Evolutionary conservation across 2,113 vertebrate genomes (phyloP), one percentile per base, ranked within the genome.

Genomic region (Corythoichthys haematopterus): DNA sequence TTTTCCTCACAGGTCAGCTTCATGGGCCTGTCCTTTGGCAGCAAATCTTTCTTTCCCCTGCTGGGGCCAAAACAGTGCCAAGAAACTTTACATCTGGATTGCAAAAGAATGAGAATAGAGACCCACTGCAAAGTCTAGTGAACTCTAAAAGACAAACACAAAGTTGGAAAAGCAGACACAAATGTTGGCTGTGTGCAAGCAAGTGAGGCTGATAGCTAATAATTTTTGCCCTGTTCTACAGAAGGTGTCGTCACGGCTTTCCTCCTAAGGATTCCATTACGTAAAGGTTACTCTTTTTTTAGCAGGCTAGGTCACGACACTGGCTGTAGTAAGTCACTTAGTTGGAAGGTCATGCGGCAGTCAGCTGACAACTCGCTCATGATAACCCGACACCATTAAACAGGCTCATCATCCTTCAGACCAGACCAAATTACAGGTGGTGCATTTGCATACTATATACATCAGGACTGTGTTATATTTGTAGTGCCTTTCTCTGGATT

Each of bases 81-180:
- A 91, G 86, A 90, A 90, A 89, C 40, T 88, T 81, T 87, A 89
- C 88, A 87, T 87, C 79, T 90, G 88, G 88, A 89, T 91, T 89
- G 79, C 80, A 88, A 87, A 91, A 90, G 86, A 90, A 90, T 75
- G 77, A 72, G 69, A 75, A 78, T 85, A 82, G 70, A 81, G 83
- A 79, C 81, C 80, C 72, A 73, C 85, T 66, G 77, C 66, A 55
- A 13, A 8, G 65, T 71, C 66, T 61, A 67, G 69, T 61, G 57
- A 64, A 74, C 6, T 5, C 15, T 40, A 46, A 69, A 77, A 80
- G 72, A 78, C 74, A 77, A 74, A 73, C 58, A 80, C 62, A 76
- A 70, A 83, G 70, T 52, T 48, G 65, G 68, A 66, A 66, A 72
- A 72, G 43, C 69, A 66, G 76, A 64, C 64, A 65, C 53, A 60